Evolutionary conservation across 1,140 invertebrate genomes (phyloP), one percentile per base, ranked within the genome.

Genomic region (Lepidostoma basale): DNA sequence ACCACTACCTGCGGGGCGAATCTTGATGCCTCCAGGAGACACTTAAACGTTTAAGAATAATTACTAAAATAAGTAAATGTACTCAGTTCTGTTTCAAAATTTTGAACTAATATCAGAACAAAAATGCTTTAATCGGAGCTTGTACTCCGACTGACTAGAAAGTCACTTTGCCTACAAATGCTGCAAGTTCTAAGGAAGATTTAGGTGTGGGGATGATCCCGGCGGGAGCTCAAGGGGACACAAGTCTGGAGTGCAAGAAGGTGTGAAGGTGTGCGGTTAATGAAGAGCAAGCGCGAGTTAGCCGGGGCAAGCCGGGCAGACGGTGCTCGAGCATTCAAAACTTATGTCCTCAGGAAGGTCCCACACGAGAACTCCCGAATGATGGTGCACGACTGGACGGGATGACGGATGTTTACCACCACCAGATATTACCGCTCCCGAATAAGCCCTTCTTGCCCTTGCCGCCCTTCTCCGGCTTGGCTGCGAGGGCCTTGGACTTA

Each of bases 361-460:
- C 49, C n/a, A n/a, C n/a, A n/a, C n/a, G n/a, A n/a, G n/a, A n/a
- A n/a, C n/a, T n/a, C n/a, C n/a, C n/a, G n/a, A n/a, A n/a, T n/a
- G n/a, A n/a, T n/a, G n/a, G n/a, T n/a, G n/a, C n/a, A n/a, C n/a
- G n/a, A n/a, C n/a, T 60, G 39, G 63, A 74, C 62, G 74, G 72
- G 77, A 77, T 76, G 70, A 77, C 42, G 64, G 74, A 75, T 74
- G 49, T 78, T 84, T 85, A 87, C 85, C 85, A 86, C 85, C 83
- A 87, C 84, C 84, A 86, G 75, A 83, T 84, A 81, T 92, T 92
- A 86, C 88, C 89, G 83, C 87, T 88, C 83, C 88, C 89, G 77
- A 90, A 90, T 86, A 90, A 90, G 88, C 90, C 89, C 83, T 90
- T 92, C 85, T 92, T 90, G 70, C 85, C 86, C 81, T 90, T 90